A percentile compares a stretch with the other conserved stretches of the same genome.
Evolutionary conservation across 1,140 invertebrate species (phyloP).

Genomic region (Drosophila malerkotliana): DNA sequence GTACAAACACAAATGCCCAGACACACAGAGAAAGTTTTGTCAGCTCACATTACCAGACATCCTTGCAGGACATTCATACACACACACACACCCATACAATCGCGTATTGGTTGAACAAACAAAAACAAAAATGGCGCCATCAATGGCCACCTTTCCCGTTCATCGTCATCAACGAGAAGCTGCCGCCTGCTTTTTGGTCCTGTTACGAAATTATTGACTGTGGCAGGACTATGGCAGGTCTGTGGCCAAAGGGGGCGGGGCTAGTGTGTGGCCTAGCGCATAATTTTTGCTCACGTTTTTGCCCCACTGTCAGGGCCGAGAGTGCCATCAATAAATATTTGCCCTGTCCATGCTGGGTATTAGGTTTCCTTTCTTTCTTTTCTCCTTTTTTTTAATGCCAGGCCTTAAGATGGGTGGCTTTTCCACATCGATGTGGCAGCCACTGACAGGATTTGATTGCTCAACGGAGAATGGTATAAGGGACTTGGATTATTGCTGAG

Average conservation of each 20-base stretch:
- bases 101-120: constrained; percentile 57
- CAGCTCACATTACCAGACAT: constrained; percentile 70
- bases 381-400: constrained; percentile 8
- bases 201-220: constrained; percentile 49
- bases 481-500: constrained; percentile 1
- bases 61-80: constrained; percentile 30
- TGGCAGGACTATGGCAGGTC: background rate
- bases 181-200: constrained; percentile 4
- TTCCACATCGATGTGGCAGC: constrained; percentile 49
- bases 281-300: constrained; percentile 56
- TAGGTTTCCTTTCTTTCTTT: constrained; percentile 10
- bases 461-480: background rate
- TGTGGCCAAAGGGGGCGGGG: background rate
- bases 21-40: constrained; percentile 66
- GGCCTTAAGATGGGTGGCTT: constrained; percentile 46
- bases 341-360: constrained; percentile 29
- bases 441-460: constrained; percentile 50
- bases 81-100: constrained; percentile 22
- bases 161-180: constrained; percentile 15
- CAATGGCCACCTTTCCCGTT: constrained; percentile 52
- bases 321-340: constrained; percentile 60
- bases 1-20: constrained; percentile 40
- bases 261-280: constrained; percentile 25
- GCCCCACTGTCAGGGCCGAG: constrained; percentile 48
- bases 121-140: constrained; percentile 79